phyloP scores from a whole-genome alignment of 1,140 invertebrate species.

The Cotesia glomerata region DNA sequence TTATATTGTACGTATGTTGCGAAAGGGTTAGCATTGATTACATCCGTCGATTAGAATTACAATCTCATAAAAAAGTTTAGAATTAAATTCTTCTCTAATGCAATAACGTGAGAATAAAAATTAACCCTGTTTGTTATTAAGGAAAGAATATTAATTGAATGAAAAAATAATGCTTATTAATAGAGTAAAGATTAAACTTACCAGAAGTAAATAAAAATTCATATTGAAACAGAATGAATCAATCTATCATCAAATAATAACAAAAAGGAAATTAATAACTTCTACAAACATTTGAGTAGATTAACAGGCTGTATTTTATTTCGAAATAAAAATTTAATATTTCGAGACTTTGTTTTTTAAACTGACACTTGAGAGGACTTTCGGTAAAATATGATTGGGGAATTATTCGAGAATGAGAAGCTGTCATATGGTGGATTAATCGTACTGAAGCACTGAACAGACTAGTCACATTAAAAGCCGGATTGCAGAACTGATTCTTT shows the following conservation, averaged over 20 bases:
- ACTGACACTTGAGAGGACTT: conserved; percentile 1
- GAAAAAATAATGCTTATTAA: neutral
- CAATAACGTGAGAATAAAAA: conserved; percentile 8
- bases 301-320: too few relatives aligned
- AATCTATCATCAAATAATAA: too few relatives aligned
- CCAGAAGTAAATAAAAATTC: too few relatives aligned
- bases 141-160: neutral
- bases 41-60: conserved; percentile 9
- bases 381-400: neutral
- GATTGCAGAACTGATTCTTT: conserved; percentile 27
- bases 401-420: neutral
- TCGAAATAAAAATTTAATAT: too few relatives aligned
- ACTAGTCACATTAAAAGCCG: conserved; percentile 2
- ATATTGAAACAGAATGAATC: too few relatives aligned
- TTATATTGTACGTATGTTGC: neutral
- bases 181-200: too few relatives aligned
- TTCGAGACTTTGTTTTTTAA: too few relatives aligned
- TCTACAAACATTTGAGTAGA: too few relatives aligned
- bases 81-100: neutral
- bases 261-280: too few relatives aligned
- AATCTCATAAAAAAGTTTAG: neutral
- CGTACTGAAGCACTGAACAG: conserved; percentile 5
- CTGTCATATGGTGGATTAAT: conserved; percentile 7
- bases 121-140: neutral
- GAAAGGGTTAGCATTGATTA: neutral